Conservation (phyloP, 1,140 invertebrate species). For the Muscidifurax raptorellus region DNA sequence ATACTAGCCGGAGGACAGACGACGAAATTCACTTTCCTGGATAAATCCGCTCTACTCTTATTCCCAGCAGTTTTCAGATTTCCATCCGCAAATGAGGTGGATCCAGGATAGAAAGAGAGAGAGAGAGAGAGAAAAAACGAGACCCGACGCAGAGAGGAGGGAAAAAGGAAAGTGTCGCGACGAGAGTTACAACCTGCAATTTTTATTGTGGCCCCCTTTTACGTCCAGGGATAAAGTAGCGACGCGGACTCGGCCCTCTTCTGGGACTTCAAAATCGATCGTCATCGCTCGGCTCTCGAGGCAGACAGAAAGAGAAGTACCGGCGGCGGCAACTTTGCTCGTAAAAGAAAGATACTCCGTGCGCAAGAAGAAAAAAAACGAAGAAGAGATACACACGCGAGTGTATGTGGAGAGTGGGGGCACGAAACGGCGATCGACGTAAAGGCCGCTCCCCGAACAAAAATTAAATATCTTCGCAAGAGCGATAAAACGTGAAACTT, state of each 20-base stretch:
- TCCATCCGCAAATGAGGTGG: slow-evolving; percentile 27
- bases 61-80: slow-evolving; percentile 29
- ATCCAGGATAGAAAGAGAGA: not conserved
- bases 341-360: slow-evolving; percentile 38
- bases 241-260: slow-evolving; percentile 21
- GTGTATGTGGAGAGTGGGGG: not conserved
- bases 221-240: slow-evolving; percentile 36
- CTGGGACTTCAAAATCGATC: slow-evolving; percentile 47
- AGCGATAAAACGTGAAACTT: slow-evolving; percentile 69
- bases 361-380: not conserved
- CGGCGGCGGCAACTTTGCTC: slow-evolving; percentile 31
- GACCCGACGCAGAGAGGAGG: not conserved
- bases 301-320: not conserved
- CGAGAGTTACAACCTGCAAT: slow-evolving; percentile 45
- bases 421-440: slow-evolving; percentile 55
- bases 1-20: not conserved
- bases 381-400: not conserved
- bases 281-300: slow-evolving; percentile 23
- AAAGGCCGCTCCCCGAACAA: slow-evolving; percentile 63
- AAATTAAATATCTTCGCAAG: slow-evolving; percentile 70
- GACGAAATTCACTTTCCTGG: slow-evolving; percentile 40
- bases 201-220: slow-evolving; percentile 49
- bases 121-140: not conserved
- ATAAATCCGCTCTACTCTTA: slow-evolving; percentile 1
- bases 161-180: not conserved